A percentile compares a stretch with the other conserved stretches of the same genome.
phyloP scores from a whole-genome alignment of 1,140 invertebrate species.

The Octopus bimaculoides region DNA sequence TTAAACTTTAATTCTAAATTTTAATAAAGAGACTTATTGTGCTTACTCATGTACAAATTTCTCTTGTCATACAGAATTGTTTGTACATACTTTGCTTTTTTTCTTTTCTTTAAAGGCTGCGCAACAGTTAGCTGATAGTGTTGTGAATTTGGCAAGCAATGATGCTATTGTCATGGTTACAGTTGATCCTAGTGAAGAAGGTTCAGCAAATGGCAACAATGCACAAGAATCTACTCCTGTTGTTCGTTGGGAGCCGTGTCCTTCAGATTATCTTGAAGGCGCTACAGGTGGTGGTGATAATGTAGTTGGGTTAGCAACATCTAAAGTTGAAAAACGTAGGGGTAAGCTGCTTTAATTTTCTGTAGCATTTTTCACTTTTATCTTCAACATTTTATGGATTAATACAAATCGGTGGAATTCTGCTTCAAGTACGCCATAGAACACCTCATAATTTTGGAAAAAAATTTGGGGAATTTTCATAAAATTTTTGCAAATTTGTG shows the following conservation, averaged over 20 bases:
- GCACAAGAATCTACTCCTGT: slow-evolving; percentile 32
- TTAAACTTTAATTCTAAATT: too few relatives aligned
- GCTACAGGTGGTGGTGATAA: slow-evolving; percentile 17
- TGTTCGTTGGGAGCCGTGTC: slow-evolving; percentile 29
- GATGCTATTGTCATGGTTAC: slow-evolving; percentile 52
- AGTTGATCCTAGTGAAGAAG: slow-evolving; percentile 46
- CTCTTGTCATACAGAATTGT: neutral
- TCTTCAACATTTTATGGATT: too few relatives aligned
- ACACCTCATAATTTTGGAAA: too few relatives aligned
- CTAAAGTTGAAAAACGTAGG: slow-evolving; percentile 4
- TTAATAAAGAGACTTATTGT: too few relatives aligned
- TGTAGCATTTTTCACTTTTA: too few relatives aligned
- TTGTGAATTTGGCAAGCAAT: slow-evolving; percentile 74
- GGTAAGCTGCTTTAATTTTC: neutral
- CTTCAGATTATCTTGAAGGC: slow-evolving; percentile 13
- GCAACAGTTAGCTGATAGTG: slow-evolving; percentile 83
- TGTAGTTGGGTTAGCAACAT: neutral
- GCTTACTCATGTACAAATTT: too few relatives aligned
- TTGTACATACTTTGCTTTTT: slow-evolving; percentile 12
- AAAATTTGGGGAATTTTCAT: too few relatives aligned
- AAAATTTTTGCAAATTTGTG: too few relatives aligned
- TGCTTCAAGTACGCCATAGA: too few relatives aligned
- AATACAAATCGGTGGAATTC: too few relatives aligned
- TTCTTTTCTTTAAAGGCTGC: slow-evolving; percentile 68
- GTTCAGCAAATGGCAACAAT: slow-evolving; percentile 18